phyloP scores from a whole-genome alignment of 2,113 vertebrate species.

The Mastomys natalensis region DNA sequence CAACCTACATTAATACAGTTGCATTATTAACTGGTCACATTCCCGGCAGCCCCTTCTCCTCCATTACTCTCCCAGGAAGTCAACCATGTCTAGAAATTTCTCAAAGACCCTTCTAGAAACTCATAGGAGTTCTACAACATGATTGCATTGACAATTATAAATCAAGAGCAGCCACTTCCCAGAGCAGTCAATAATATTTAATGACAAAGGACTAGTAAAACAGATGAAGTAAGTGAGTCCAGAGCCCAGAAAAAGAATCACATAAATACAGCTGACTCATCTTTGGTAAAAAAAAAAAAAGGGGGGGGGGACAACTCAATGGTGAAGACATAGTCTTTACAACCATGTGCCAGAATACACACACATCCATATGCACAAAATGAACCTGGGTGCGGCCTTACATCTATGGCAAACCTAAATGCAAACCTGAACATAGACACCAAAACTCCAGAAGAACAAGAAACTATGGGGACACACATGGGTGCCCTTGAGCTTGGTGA shows the following conservation, averaged over 20 bases:
- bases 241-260: neutral
- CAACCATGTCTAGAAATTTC: neutral
- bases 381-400: neutral
- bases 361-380: neutral
- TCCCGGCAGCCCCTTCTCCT: neutral
- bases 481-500: neutral
- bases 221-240: neutral
- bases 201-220: neutral
- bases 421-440: neutral
- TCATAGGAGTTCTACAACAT: too few species aligned
- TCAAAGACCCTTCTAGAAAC: neutral
- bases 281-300: neutral
- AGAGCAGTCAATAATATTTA: neutral
- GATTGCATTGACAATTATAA: neutral
- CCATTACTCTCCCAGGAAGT: neutral
- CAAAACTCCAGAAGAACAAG: neutral
- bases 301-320: neutral
- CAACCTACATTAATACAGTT: neutral
- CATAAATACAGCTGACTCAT: neutral
- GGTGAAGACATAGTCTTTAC: neutral
- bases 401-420: neutral
- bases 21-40: neutral
- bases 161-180: neutral
- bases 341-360: neutral
- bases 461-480: neutral